Base-by-base conservation (phyloP, 1,140 invertebrate genomes). In the Geopemphigus sp. region DNA sequence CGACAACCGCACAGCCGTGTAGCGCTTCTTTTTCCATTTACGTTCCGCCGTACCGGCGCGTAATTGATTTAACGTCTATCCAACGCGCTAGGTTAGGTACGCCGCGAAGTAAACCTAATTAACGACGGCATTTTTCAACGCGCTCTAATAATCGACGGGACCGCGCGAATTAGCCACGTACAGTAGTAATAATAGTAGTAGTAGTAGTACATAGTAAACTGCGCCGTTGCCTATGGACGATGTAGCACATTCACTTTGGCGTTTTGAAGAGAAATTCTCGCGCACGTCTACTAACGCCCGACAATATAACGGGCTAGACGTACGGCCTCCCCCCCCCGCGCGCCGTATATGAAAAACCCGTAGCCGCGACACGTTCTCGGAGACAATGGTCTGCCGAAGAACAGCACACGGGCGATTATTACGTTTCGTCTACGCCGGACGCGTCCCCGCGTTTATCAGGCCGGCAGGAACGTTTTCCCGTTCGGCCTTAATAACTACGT, bases 171-270 rank as follows among this genome's bases (percentile, higher is more conserved):
- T 24, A 50, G 17, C 3, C 2, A 50, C 22, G 32, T 26, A 50
- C 14, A 17, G n/a, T n/a, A n/a, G n/a, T n/a, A n/a, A n/a, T n/a
- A n/a, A n/a, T n/a, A n/a, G n/a, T n/a, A n/a, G n/a, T n/a, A n/a
- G n/a, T n/a, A n/a, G n/a, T n/a, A n/a, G n/a, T n/a, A n/a, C n/a
- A n/a, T n/a, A n/a, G n/a, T n/a, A n/a, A n/a, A n/a, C n/a, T n/a
- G n/a, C n/a, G n/a, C n/a, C 19, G 11, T 17, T 64, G n/a, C 39
- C 14, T 3, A 5, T 59, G 22, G 66, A 3, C 22, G 45, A 50
- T 68, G 45, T 68, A 68, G 66, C 66, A 50, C 66, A 50, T 68
- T 68, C 66, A 50, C 66, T n/a, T 68, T 11, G 22, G 66, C 66
- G 50, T 68, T 68, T 68, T 50, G 15, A 68, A 50, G 66, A 68